Conservation (phyloP, 2,888 invertebrate genomes). For the Ichneumoninae sp. region DNA sequence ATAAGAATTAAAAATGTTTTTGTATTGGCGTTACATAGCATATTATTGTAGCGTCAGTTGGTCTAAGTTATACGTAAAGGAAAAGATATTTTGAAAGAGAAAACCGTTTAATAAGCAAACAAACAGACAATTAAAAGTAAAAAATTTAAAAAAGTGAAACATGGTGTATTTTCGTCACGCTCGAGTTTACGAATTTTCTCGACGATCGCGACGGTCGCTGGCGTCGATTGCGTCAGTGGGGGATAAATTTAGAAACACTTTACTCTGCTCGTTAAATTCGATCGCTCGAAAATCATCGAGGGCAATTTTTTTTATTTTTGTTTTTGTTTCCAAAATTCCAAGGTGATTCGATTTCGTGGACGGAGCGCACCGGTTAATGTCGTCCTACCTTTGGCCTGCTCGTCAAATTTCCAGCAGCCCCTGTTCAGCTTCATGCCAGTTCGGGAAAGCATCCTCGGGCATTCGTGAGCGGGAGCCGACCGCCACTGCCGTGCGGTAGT, state of each 20-base stretch:
- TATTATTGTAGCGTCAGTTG: too few relatives aligned
- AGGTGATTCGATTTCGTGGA: neutral
- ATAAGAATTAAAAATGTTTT: too few relatives aligned
- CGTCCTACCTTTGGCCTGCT: constrained; percentile 80
- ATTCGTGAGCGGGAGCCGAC: neutral
- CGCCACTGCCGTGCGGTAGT: neutral
- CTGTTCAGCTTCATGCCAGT: constrained; percentile 76
- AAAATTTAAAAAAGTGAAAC: constrained; percentile 41
- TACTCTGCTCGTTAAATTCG: constrained; percentile 39
- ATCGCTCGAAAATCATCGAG: constrained; percentile 46
- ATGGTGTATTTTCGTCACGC: constrained; percentile 40
- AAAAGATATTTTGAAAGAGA: too few relatives aligned
- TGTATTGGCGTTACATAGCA: too few relatives aligned
- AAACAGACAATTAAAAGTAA: neutral
- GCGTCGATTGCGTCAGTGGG: constrained; percentile 43
- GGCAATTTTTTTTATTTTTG: constrained; percentile 30
- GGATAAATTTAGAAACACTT: constrained; percentile 57
- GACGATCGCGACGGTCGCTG: neutral
- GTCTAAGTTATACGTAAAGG: too few relatives aligned
- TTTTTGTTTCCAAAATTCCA: neutral
- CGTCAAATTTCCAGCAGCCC: constrained; percentile 82
- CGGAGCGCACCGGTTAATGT: constrained; percentile 25
- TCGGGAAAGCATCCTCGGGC: constrained; percentile 51
- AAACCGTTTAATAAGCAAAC: too few relatives aligned
- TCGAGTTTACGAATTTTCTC: constrained; percentile 11